These are phyloP conservation scores for Hucho hucho DNA, from an alignment of 2,113 vertebrate genomes.

Conservation along the genomic window DNA sequence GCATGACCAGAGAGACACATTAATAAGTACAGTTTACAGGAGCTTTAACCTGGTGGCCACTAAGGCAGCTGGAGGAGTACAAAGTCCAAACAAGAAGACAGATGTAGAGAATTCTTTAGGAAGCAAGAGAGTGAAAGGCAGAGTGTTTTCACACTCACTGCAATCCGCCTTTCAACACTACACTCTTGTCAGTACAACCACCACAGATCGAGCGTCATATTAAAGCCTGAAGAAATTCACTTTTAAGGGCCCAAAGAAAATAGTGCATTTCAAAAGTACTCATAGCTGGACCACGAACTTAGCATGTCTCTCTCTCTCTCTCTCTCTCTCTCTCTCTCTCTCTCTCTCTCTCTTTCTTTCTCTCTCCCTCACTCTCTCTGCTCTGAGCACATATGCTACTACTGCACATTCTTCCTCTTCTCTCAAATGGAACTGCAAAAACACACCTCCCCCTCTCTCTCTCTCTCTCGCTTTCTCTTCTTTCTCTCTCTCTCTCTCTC, in stretches of 20 bases:
- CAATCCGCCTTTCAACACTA: neutral
- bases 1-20: neutral
- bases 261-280: neutral
- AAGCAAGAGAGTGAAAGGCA: conserved; percentile 18
- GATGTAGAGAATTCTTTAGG: conserved; percentile 47
- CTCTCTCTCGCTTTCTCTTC: conserved; percentile 12
- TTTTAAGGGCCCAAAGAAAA: conserved; percentile 11
- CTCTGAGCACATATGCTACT: neutral
- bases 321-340: neutral
- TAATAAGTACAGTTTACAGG: neutral
- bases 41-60: no score
- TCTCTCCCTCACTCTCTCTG: conserved; percentile 5
- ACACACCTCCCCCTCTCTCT: conserved; percentile 29
- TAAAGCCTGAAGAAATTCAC: neutral
- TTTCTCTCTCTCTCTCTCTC: conserved; percentile 18
- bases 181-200: conserved; percentile 16
- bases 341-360: neutral
- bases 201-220: conserved; percentile 9
- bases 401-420: conserved; percentile 64
- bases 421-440: conserved; percentile 62
- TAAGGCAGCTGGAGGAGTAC: conserved; percentile 6
- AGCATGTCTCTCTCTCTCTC: neutral
- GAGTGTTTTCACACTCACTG: conserved; percentile 14
- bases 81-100: conserved; percentile 47
- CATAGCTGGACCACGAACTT: neutral